A percentile compares a stretch with the other conserved stretches of the same genome.
Evolutionary conservation across 2,113 vertebrate species (phyloP).

Genomic region (Anhinga anhinga): DNA sequence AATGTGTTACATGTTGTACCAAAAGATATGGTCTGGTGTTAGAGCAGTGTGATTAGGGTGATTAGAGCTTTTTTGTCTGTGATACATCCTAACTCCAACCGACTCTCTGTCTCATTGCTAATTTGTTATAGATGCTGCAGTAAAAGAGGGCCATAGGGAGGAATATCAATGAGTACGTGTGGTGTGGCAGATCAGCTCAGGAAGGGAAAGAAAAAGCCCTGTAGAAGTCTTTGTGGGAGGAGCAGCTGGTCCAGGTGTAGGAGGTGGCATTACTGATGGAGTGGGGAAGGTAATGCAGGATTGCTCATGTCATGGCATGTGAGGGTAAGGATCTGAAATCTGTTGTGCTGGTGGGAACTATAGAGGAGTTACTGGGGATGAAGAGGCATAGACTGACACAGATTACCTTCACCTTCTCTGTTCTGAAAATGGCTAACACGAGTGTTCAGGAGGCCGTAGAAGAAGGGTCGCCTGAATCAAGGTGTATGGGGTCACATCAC

Average conservation of each 20-base stretch:
- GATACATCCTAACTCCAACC: neutral
- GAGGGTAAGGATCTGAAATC: neutral
- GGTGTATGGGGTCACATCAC: neutral
- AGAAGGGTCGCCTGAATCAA: neutral
- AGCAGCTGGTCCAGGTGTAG: neutral
- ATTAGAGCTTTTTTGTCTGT: neutral
- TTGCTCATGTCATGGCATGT: neutral
- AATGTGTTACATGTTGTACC: neutral
- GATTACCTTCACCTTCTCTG: neutral
- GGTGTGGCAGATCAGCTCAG: neutral
- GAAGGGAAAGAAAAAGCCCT: neutral
- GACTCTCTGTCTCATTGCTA: neutral
- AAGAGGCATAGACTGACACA: neutral
- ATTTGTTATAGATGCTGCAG: constrained; percentile 19
- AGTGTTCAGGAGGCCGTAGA: neutral
- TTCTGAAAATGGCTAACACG: neutral
- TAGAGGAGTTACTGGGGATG: neutral
- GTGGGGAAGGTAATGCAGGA: neutral
- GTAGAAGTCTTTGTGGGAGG: neutral
- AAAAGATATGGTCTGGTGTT: neutral
- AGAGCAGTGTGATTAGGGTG: neutral
- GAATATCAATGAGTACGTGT: constrained; percentile 28
- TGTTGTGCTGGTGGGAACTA: neutral
- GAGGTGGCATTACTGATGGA: neutral
- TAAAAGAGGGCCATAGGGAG: neutral